Evolutionary conservation across 2,113 vertebrate species (phyloP).

Genomic region (Sylvietta virens): DNA sequence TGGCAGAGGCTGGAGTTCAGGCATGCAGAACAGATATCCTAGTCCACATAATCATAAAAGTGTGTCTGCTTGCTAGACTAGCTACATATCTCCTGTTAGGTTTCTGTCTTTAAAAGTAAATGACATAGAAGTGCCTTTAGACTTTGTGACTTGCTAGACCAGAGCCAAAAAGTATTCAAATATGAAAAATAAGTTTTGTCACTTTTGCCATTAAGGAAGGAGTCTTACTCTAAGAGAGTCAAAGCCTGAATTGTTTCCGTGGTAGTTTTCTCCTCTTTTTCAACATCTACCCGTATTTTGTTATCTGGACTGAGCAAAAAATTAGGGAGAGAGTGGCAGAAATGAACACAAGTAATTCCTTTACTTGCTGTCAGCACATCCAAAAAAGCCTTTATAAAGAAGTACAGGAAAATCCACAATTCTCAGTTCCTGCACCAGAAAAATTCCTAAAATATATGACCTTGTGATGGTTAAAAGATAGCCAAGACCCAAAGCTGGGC

Average conservation of each 20-base stretch:
- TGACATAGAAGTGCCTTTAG: background rate
- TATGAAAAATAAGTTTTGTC: background rate
- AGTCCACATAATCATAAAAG: slow-evolving; percentile 37
- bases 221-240: background rate
- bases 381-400: background rate
- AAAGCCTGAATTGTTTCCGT: background rate
- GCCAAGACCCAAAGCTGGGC: slow-evolving; percentile 54
- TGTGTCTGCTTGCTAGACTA: background rate
- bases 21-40: slow-evolving; percentile 35
- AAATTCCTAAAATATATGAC: slow-evolving; percentile 44
- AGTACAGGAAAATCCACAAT: background rate
- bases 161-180: slow-evolving; percentile 29
- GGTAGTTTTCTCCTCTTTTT: background rate
- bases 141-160: background rate
- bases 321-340: background rate
- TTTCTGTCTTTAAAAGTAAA: slow-evolving; percentile 6
- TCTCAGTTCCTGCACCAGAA: background rate
- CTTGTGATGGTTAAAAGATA: slow-evolving; percentile 60
- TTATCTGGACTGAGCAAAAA: background rate
- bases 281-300: background rate
- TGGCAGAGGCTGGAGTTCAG: slow-evolving; percentile 40
- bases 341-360: background rate
- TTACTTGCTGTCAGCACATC: background rate
- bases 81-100: background rate
- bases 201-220: background rate